These are phyloP conservation scores for Anguilla obscura DNA, from an alignment of 2,797 vertebrate species.

Conservation along the genomic window DNA sequence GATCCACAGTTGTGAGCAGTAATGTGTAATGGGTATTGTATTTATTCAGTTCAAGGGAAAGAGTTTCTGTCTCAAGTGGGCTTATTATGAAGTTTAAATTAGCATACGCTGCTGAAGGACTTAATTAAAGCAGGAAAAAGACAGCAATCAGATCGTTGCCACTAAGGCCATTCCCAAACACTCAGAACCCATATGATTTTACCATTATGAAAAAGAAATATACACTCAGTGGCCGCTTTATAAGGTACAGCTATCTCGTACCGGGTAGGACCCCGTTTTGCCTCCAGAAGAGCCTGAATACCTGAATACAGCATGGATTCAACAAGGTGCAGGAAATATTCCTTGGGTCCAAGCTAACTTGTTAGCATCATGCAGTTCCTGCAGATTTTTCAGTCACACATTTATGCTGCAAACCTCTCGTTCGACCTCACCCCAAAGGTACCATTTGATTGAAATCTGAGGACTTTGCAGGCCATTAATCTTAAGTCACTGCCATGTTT, in stretches of 20 bases:
- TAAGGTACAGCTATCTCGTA: not conserved
- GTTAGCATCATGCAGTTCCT: no score
- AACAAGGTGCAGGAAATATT: no score
- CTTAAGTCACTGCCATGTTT: no score
- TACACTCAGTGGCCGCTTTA: not conserved
- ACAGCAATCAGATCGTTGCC: not conserved
- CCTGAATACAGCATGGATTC: no score
- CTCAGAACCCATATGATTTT: not conserved
- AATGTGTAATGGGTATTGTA: not conserved
- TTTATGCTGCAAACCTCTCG: no score
- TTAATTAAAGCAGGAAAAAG: slow-evolving; percentile 15
- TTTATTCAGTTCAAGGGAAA: slow-evolving; percentile 7
- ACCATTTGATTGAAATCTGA: no score
- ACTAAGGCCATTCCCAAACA: not conserved
- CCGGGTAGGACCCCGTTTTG: no score
- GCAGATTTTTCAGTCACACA: no score
- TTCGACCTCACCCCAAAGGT: no score
- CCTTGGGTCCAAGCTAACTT: no score
- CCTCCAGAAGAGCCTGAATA: no score
- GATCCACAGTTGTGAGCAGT: not conserved
- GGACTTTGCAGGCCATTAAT: no score
- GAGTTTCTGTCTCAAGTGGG: not conserved
- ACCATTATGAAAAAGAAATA: not conserved
- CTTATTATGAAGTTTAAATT: slow-evolving; percentile 19
- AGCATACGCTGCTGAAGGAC: not conserved